Percentiles rank a stretch among this genome's conserved stretches.
phyloP scores from a whole-genome alignment of 2,113 vertebrate species.

The Phyllostomus discolor region DNA sequence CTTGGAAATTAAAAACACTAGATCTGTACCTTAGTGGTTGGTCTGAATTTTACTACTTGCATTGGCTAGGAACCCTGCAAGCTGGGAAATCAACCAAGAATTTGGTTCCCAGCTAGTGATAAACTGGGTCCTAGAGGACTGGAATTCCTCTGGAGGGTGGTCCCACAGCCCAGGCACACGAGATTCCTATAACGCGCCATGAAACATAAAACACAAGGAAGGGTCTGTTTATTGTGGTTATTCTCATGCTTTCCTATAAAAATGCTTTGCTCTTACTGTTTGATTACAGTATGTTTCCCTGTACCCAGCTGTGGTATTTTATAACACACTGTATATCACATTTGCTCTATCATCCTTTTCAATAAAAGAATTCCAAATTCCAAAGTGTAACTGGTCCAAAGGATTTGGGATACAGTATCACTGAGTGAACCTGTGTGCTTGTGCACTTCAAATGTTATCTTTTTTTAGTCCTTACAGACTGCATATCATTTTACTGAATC shows the following conservation, averaged over 20 bases:
- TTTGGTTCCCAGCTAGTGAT: not conserved
- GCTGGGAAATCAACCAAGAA: not conserved
- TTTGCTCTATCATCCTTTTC: not conserved
- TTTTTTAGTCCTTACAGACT: not conserved
- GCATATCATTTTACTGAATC: not conserved
- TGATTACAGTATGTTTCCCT: not conserved
- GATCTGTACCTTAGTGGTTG: not conserved
- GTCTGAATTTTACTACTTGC: not conserved
- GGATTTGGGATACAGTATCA: not conserved
- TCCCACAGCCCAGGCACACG: not conserved
- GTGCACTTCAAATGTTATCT: not conserved
- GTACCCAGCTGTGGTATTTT: not conserved
- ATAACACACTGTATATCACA: not conserved
- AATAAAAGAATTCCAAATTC: not conserved
- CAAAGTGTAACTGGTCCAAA: not conserved
- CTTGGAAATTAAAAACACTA: not conserved
- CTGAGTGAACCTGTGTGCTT: not conserved
- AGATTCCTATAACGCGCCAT: not conserved
- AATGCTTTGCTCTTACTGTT: not conserved
- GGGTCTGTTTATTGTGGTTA: not conserved
- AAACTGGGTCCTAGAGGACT: not conserved
- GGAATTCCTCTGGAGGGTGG: not conserved
- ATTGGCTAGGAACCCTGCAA: not conserved
- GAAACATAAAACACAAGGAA: not conserved
- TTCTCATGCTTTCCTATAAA: not conserved